These are phyloP conservation scores for Cercopithecus mona DNA, from an alignment of 2,113 vertebrate species.

Conservation along the genomic window DNA sequence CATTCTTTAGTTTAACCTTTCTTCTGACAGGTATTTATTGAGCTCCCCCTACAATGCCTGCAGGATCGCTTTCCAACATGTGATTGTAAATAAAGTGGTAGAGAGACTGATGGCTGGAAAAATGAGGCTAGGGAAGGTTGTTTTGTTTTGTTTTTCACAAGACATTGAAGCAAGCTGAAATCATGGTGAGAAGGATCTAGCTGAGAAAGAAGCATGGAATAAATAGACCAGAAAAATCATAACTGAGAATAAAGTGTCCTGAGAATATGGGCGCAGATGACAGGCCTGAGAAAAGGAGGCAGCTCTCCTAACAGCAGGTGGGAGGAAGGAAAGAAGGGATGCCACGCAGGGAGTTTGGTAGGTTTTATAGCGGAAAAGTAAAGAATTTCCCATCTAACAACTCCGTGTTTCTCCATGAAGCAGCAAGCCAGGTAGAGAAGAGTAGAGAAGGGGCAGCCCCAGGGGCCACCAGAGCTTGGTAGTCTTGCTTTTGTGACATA, in stretches of 20 bases:
- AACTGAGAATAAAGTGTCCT: not conserved
- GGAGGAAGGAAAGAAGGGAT: not conserved
- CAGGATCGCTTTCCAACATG: not conserved
- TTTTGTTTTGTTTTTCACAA: not conserved
- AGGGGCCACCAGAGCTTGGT: not conserved
- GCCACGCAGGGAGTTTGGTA: no score
- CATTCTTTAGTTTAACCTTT: not conserved
- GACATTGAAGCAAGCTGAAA: not conserved
- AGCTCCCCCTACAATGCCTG: not conserved
- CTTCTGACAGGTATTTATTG: not conserved
- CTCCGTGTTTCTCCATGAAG: not conserved
- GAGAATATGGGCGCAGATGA: not conserved
- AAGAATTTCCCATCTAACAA: not conserved
- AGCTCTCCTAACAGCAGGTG: not conserved
- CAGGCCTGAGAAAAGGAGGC: not conserved
- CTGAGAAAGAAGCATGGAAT: not conserved
- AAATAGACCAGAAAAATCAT: not conserved
- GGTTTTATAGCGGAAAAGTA: not conserved
- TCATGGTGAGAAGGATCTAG: not conserved
- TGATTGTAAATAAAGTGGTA: not conserved
- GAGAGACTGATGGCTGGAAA: not conserved
- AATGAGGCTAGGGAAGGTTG: no score
- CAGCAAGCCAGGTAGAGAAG: not conserved
- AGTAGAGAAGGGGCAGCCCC: not conserved
- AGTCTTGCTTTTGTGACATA: not conserved